phyloP scores from a whole-genome alignment of 1,140 invertebrate species.

The Diachasmimorpha longicaudata region DNA sequence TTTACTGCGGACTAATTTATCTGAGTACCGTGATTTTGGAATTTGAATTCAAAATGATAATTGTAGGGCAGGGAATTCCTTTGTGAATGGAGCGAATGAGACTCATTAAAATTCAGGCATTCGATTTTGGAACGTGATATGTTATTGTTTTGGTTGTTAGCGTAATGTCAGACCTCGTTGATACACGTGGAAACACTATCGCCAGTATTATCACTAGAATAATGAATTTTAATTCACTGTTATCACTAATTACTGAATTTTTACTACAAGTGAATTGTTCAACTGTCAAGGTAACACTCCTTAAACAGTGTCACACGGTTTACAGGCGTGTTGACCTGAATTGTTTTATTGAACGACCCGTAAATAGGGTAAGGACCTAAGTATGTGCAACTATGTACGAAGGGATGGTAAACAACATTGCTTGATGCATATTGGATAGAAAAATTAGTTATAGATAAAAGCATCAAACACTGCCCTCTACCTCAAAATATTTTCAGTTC shows the following conservation, averaged over 20 bases:
- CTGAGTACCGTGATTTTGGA: background rate
- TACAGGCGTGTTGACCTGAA: background rate
- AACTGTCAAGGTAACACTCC: background rate
- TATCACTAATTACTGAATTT: background rate
- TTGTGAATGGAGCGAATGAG: too few relatives aligned
- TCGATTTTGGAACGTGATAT: background rate
- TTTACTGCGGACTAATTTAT: background rate
- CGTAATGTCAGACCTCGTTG: background rate
- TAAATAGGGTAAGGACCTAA: background rate
- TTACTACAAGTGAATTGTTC: background rate
- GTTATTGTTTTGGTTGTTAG: background rate
- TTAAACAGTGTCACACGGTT: background rate
- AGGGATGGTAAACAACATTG: background rate
- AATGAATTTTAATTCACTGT: conserved; percentile 2
- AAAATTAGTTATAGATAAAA: background rate
- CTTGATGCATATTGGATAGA: background rate
- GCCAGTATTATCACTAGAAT: background rate
- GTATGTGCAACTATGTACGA: background rate
- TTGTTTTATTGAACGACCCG: background rate
- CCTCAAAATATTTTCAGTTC: background rate
- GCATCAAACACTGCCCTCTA: background rate
- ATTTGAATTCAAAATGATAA: background rate
- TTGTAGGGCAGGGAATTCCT: background rate
- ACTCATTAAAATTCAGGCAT: background rate
- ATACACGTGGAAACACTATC: conserved; percentile 13